Percentiles rank a stretch among this genome's conserved stretches.
Evolutionary conservation across 2,113 vertebrate genomes (phyloP).

Genomic region (Vulpes ferrilata): DNA sequence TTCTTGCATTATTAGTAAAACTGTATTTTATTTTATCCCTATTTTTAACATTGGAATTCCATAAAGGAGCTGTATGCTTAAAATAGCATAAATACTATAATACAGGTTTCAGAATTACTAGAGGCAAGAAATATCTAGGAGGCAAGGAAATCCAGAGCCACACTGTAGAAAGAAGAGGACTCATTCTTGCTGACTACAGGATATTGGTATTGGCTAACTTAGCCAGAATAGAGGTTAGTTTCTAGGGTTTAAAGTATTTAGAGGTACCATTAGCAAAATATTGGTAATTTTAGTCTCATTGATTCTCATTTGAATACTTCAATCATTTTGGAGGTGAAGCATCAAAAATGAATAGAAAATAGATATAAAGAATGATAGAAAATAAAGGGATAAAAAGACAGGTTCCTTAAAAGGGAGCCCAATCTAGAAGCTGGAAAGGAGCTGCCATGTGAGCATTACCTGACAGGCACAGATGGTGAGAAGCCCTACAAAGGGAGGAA

Average conservation of each 20-base stretch:
- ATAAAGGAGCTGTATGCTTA: not conserved
- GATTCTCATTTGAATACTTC: not conserved
- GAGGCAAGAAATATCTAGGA: not conserved
- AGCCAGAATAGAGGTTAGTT: not conserved
- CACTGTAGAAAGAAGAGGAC: not conserved
- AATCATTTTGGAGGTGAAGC: not conserved
- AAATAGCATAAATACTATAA: not conserved
- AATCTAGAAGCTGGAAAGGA: not conserved
- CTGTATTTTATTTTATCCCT: not conserved
- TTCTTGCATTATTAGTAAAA: not conserved
- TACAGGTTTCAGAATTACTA: not conserved
- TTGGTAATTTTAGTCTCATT: not conserved
- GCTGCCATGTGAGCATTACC: too few species aligned
- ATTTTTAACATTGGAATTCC: not conserved
- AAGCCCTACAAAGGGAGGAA: not conserved
- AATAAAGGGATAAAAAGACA: not conserved
- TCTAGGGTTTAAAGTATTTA: not conserved
- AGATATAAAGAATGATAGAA: too few species aligned
- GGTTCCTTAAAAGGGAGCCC: not conserved
- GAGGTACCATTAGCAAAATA: not conserved
- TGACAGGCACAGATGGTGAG: too few species aligned
- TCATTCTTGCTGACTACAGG: not conserved
- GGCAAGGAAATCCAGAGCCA: not conserved
- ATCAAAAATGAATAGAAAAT: not conserved
- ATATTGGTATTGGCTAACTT: accelerated